Evolutionary conservation across 2,797 vertebrate genomes (phyloP).

Genomic region (Geotria australis): DNA sequence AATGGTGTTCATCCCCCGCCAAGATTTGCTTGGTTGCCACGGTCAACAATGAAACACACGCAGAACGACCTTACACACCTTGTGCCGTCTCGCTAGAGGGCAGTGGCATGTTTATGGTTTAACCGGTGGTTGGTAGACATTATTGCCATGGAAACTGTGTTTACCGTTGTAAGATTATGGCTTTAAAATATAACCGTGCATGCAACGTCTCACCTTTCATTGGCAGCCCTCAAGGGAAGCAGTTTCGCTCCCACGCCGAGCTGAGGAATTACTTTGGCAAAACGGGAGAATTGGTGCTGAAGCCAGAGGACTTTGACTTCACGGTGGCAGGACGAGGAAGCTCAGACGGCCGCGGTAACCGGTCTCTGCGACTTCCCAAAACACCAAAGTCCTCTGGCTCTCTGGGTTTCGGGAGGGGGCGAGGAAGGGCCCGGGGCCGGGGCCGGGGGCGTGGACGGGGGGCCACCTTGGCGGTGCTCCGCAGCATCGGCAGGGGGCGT

Average conservation of each 20-base stretch:
- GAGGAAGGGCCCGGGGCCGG: slow-evolving; percentile 32
- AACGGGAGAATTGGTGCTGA: slow-evolving; percentile 64
- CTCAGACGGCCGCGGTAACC: slow-evolving; percentile 53
- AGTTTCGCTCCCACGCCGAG: slow-evolving; percentile 86
- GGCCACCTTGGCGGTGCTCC: slow-evolving; percentile 6
- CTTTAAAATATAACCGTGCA: too few species aligned
- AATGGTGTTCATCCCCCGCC: too few species aligned
- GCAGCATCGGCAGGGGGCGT: not conserved
- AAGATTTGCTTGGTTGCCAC: too few species aligned
- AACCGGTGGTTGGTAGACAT: too few species aligned
- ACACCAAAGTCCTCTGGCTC: slow-evolving; percentile 38
- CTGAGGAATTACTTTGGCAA: slow-evolving; percentile 78
- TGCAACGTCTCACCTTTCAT: too few species aligned
- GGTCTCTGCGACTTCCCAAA: slow-evolving; percentile 19
- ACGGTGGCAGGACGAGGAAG: slow-evolving; percentile 76
- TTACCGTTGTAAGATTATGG: too few species aligned
- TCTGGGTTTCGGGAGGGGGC: not conserved
- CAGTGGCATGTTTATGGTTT: too few species aligned
- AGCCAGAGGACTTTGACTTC: slow-evolving; percentile 90
- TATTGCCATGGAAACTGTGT: too few species aligned
- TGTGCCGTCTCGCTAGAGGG: too few species aligned
- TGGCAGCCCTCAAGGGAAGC: slow-evolving; percentile 64
- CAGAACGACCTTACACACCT: too few species aligned
- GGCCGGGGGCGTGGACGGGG: slow-evolving; percentile 48
- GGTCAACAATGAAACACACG: too few species aligned